Evolutionary conservation across 2,797 vertebrate genomes (phyloP), one percentile per base, ranked within the genome.

Genomic region (Melanotaenia pygmaea): DNA sequence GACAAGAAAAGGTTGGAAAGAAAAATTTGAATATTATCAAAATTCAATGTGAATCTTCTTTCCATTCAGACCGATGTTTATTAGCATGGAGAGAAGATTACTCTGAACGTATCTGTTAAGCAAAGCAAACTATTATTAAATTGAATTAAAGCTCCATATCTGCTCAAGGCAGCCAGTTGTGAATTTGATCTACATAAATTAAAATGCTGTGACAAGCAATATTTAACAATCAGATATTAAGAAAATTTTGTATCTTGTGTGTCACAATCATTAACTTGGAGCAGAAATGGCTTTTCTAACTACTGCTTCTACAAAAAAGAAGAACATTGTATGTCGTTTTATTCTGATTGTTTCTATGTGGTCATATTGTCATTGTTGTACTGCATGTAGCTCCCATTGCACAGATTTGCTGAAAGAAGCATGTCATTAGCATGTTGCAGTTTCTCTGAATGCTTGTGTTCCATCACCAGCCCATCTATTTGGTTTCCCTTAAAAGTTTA

Each of bases 401-500:
- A 60, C 50, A 38, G 40, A 75, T 76, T 77, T 30, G 45, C 64
- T 74, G 63, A 82, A 74, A 82, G 74, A 64, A 50, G 62, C 77
- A 37, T 37, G 35, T 35, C 73, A 68, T 38, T 8, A 76, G 14
- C 6, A n/a, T 8, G 9, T 22, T 50, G 20, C 3, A 20, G 62
- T 81, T 75, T 81, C 32, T 64, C 3, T 67, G 35, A 72, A 71
- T 32, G 47, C 35, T 20, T 59, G 10, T 12, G 8, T 70, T 63
- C 16, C 43, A 57, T 30, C 24, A 59, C 10, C 26, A 62, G 56
- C 70, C 57, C 26, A 32, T 64, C 26, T 38, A 34, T 82, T 77
- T 67, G 38, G 16, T 73, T 76, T 72, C 60, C 38, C 16, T 77
- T 12, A 47, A 57, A 68, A 43, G 54, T 86, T 78, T 77, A 57